phyloP scores from a whole-genome alignment of 2,113 vertebrate genomes.

The Corythornis madagascariensis region DNA sequence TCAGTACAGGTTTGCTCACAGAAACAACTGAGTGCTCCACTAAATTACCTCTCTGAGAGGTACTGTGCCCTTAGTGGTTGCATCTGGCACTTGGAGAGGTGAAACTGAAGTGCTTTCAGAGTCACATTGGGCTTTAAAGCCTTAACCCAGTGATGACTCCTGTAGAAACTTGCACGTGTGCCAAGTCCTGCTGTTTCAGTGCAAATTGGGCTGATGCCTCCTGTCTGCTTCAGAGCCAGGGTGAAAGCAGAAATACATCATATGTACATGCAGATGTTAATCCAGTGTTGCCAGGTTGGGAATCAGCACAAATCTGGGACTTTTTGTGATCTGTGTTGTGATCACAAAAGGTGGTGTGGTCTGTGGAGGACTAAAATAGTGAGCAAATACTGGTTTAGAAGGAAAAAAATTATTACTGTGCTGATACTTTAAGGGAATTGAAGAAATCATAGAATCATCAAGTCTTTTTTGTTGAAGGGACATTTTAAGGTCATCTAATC shows the following conservation, averaged over 20 bases:
- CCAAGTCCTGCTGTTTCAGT: background rate
- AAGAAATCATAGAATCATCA: background rate
- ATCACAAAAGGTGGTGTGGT: background rate
- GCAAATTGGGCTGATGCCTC: fast-evolving
- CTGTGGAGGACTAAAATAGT: fast-evolving
- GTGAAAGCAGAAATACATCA: background rate
- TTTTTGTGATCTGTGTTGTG: too few relatives aligned
- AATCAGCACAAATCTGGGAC: background rate
- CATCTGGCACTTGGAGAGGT: background rate
- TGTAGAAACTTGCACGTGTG: fast-evolving
- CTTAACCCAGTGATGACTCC: background rate
- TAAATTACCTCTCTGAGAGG: background rate
- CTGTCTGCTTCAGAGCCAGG: background rate
- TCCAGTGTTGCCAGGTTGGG: background rate
- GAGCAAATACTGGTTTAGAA: background rate
- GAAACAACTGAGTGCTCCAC: background rate
- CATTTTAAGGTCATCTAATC: background rate
- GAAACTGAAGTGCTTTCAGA: background rate
- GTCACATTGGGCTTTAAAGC: fast-evolving
- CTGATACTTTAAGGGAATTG: background rate
- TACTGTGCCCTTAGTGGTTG: background rate
- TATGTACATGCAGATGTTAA: background rate
- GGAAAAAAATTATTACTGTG: background rate
- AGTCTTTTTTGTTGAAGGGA: background rate
- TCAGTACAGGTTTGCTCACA: background rate